Percentiles rank a stretch among this genome's conserved stretches.
These are phyloP conservation scores for Cyphomyrus discorhynchus DNA, from an alignment of 2,113 vertebrate species.

Conservation along the genomic window DNA sequence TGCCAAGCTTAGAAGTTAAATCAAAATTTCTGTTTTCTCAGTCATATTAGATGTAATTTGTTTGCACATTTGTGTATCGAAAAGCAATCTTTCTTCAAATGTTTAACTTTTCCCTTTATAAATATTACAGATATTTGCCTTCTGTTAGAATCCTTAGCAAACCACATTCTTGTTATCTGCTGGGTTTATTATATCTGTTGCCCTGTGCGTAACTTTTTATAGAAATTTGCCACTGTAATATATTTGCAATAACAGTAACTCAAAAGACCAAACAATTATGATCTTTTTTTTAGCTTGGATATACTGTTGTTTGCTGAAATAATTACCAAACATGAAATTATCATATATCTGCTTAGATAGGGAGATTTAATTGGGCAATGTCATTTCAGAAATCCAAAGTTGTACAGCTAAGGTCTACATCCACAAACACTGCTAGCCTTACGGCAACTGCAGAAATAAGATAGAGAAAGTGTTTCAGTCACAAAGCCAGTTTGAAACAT, in stretches of 20 bases:
- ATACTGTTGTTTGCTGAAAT: background rate
- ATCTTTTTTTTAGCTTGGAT: background rate
- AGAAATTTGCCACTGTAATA: background rate
- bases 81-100: background rate
- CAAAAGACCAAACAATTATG: background rate
- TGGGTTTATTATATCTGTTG: background rate
- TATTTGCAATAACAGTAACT: background rate
- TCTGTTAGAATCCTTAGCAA: background rate
- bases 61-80: background rate
- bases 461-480: background rate
- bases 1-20: background rate
- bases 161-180: background rate
- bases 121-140: background rate
- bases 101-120: background rate
- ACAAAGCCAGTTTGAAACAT: background rate
- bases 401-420: background rate
- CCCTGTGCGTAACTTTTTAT: background rate
- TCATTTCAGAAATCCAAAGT: background rate
- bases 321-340: background rate
- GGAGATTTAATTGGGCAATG: background rate
- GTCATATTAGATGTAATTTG: background rate
- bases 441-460: background rate
- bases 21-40: background rate
- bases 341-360: background rate
- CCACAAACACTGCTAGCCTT: background rate